Percentiles rank a stretch among this genome's conserved stretches.
Evolutionary conservation across 2,113 vertebrate species (phyloP).

Genomic region (Triplophysa rosa): DNA sequence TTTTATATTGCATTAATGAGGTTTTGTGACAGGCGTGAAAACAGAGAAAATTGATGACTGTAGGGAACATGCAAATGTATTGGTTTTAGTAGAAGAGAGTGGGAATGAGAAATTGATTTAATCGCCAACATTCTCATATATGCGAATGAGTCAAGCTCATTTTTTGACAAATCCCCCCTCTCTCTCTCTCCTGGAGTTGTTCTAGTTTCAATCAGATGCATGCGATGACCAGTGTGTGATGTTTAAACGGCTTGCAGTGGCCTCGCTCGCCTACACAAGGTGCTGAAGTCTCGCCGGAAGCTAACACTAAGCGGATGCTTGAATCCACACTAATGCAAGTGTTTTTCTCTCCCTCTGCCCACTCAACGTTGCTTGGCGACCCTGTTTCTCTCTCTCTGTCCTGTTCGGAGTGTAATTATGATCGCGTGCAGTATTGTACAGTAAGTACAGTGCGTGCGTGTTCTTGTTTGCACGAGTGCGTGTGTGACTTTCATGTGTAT

Average conservation of each 20-base stretch:
- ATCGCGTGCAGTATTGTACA: neutral
- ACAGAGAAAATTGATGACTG: neutral
- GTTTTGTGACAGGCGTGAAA: neutral
- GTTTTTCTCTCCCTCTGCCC: constrained; percentile 32
- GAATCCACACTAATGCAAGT: constrained; percentile 10
- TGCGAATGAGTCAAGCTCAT: neutral
- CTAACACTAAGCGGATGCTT: constrained; percentile 10
- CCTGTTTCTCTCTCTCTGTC: constrained; percentile 13
- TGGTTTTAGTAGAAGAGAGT: neutral
- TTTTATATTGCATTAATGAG: neutral
- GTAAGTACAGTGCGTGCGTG: neutral
- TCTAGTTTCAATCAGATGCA: neutral
- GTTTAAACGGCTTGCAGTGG: constrained; percentile 6
- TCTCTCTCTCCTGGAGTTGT: neutral
- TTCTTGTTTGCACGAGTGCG: neutral
- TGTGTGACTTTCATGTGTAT: neutral
- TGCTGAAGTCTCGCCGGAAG: constrained; percentile 4
- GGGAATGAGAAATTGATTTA: neutral
- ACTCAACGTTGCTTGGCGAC: constrained; percentile 36
- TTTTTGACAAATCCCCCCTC: neutral
- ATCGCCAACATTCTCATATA: neutral
- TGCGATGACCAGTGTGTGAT: constrained; percentile 21
- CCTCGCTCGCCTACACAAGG: constrained; percentile 31
- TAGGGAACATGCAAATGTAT: neutral
- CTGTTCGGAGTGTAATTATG: constrained; percentile 21